Evolutionary conservation across 2,797 vertebrate species (phyloP).

Genomic region (Furcifer pardalis): DNA sequence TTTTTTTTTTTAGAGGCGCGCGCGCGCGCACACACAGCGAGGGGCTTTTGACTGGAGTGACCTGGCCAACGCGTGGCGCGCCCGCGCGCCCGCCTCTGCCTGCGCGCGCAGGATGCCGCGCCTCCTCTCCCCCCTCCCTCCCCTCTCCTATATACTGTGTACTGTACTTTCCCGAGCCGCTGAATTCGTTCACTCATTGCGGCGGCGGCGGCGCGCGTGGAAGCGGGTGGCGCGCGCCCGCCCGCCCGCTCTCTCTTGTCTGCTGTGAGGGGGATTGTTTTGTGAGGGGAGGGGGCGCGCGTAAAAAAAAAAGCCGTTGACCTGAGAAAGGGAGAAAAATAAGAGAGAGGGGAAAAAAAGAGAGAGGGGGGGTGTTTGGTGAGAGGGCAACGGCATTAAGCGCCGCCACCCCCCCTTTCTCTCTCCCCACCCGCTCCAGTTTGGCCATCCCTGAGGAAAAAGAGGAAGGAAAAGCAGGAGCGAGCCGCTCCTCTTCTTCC

Average conservation of each 20-base stretch:
- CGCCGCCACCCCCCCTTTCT: neutral
- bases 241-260: neutral
- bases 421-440: neutral
- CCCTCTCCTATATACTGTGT: too few species aligned
- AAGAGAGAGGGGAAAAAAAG: neutral
- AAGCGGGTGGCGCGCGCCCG: neutral
- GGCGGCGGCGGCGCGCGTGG: neutral
- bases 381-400: too few species aligned
- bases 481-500: neutral
- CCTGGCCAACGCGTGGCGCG: constrained; percentile 3
- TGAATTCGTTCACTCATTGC: neutral
- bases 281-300: neutral
- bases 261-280: constrained; percentile 1
- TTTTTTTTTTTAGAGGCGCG: too few species aligned
- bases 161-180: too few species aligned
- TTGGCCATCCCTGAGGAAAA: neutral
- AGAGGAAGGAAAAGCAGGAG: neutral
- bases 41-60: neutral
- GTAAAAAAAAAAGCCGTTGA: neutral
- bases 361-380: neutral
- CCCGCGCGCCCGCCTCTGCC: neutral
- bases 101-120: neutral
- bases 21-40: neutral
- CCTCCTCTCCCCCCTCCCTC: neutral
- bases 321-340: neutral